Percentiles rank a stretch among this genome's conserved stretches.
These are phyloP conservation scores for Papilio polyxenes DNA, from an alignment of 1,140 invertebrate species.

Conservation along the genomic window DNA sequence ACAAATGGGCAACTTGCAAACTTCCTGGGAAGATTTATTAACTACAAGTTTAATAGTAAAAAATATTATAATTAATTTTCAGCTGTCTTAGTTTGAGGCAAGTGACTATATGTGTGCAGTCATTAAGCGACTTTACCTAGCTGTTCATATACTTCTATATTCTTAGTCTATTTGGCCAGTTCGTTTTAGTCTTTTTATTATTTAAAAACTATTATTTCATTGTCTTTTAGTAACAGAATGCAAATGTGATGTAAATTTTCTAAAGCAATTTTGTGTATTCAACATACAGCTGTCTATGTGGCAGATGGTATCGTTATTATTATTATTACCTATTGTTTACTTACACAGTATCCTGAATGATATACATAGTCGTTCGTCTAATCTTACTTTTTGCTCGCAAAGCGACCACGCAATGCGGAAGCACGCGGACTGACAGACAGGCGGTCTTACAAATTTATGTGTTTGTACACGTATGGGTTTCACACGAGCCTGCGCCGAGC, in stretches of 20 bases:
- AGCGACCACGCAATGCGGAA: slow-evolving; percentile 31
- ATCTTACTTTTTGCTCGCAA: slow-evolving; percentile 24
- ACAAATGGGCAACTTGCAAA: neutral
- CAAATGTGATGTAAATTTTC: neutral
- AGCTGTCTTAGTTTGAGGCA: too few species aligned
- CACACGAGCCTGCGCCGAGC: neutral
- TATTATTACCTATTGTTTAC: neutral
- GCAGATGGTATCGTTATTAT: neutral
- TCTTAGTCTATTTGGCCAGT: too few species aligned
- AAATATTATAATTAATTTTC: too few species aligned
- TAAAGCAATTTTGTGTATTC: too few species aligned
- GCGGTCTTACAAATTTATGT: slow-evolving; percentile 31
- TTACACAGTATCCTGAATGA: neutral
- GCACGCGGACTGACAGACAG: slow-evolving; percentile 8
- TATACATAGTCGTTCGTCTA: neutral
- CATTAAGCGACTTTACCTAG: too few species aligned
- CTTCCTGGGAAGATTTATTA: neutral
- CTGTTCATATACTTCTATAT: too few species aligned
- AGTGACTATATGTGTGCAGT: too few species aligned
- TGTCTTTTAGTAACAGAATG: neutral
- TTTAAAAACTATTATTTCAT: too few species aligned
- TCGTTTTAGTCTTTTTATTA: too few species aligned
- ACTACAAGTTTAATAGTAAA: neutral
- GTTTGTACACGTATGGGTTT: slow-evolving; percentile 30
- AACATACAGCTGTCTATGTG: neutral